Conservation (phyloP, 2,113 vertebrate species). For the Misgurnus mizolepis region DNA sequence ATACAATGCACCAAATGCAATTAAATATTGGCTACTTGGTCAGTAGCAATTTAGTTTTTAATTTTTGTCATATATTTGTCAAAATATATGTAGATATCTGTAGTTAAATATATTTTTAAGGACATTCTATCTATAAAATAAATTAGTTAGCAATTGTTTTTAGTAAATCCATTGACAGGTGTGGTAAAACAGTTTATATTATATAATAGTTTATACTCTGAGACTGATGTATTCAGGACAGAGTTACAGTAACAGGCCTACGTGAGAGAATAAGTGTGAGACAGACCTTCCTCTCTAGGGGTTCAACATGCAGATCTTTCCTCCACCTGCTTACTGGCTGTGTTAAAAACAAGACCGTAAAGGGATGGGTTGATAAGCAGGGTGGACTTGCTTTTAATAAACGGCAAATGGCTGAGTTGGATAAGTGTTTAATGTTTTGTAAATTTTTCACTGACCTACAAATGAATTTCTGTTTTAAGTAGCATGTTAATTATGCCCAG, state of each 20-base stretch:
- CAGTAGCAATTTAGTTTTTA: too few relatives aligned
- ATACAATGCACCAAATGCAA: too few relatives aligned
- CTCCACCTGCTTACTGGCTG: constrained; percentile 44
- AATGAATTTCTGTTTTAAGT: constrained; percentile 10
- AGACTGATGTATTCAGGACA: background rate
- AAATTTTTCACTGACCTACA: constrained; percentile 30
- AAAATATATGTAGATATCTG: too few relatives aligned
- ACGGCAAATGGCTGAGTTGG: background rate
- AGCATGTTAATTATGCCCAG: constrained; percentile 26
- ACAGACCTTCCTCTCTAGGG: constrained; percentile 27
- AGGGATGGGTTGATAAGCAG: background rate
- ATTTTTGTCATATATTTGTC: too few relatives aligned
- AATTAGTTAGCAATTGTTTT: too few relatives aligned
- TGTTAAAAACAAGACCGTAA: background rate
- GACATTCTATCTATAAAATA: too few relatives aligned
- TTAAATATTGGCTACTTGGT: too few relatives aligned
- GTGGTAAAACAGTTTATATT: background rate
- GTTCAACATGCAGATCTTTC: constrained; percentile 18
- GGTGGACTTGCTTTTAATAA: background rate
- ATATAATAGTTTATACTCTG: too few relatives aligned
- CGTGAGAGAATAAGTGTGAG: background rate
- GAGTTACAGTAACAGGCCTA: background rate
- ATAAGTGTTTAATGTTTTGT: background rate
- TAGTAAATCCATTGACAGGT: background rate
- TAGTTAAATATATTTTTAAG: too few relatives aligned